A percentile compares a stretch with the other conserved stretches of the same genome.
Conservation (phyloP, 1,140 invertebrate species). For the Papilio dardanus region DNA sequence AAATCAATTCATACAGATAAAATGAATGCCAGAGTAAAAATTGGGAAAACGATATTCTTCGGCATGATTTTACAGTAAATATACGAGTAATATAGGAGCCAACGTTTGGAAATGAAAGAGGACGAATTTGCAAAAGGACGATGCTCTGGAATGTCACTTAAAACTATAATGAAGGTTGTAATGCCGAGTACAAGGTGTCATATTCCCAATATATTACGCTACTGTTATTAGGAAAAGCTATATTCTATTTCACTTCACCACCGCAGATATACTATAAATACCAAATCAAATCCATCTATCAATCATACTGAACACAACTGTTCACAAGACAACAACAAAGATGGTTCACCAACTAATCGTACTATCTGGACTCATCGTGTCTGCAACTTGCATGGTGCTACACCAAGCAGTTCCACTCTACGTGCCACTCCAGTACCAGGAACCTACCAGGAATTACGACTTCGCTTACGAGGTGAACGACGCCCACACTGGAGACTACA, state of each 20-base stretch:
- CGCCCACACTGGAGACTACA: slow-evolving; percentile 73
- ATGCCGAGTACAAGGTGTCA: background rate
- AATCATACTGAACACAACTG: background rate
- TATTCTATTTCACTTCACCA: background rate
- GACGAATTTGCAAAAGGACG: background rate
- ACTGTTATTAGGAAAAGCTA: background rate
- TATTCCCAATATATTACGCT: background rate
- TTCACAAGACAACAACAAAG: background rate
- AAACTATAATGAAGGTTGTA: background rate
- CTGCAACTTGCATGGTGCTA: background rate
- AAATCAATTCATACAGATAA: no score
- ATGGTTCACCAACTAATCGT: slow-evolving; percentile 10
- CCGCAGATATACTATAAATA: background rate
- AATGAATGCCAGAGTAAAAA: no score
- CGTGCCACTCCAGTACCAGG: background rate
- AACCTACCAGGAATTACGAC: slow-evolving; percentile 69
- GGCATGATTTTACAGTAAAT: no score
- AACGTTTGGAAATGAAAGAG: background rate
- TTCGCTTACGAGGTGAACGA: slow-evolving; percentile 86
- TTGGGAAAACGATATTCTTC: no score
- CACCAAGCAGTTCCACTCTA: slow-evolving; percentile 3
- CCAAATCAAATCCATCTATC: background rate
- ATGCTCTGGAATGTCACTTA: background rate
- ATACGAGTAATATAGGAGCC: background rate
- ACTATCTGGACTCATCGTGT: background rate